Evolutionary conservation across 2,113 vertebrate species (phyloP), one percentile per base, ranked within the genome.

Genomic region (Cololabis saira): DNA sequence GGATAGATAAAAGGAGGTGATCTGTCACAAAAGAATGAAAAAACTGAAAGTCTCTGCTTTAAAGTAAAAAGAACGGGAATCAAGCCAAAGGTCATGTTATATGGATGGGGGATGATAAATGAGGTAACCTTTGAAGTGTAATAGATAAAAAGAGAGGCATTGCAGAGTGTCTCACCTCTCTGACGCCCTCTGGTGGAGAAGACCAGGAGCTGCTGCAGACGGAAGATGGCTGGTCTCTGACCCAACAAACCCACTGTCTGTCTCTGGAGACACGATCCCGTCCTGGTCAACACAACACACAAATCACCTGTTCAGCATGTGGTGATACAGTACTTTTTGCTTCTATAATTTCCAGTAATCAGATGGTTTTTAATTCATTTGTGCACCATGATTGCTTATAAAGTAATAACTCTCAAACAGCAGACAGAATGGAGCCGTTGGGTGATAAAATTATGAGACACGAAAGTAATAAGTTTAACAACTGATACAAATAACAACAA

Each of bases 231-330:
- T 94, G 87, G 92, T 91, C 86, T 98, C 97, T 0, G 97, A 98
- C 55, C 96, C 95, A 63, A 98, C 68, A 33, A 98, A 99, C 41
- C 97, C 97, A 0, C 97, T 99, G 90, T 99, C 97, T 0, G 95
- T 97, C 89, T 96, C 97, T 0, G 96, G 97, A 4, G 96, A 98
- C 15, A 94, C 69, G 5, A 97, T 91, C 42, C 96, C 94, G 66
- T 96, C 96, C 96, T 98, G 86, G 3, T 24, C 4, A 48, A 43
- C 61, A 76, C 3, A 80, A 49, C 8, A 43, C 48, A 63, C 12
- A 43, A 22, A 45, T 3, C 15, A 45, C 9, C 6, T 12, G 16
- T 47, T 47, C 3, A 16, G 15, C 16, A 17, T 37, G 33, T 37
- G 33, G 6, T 37, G 2, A 27, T 27, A 27, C 3, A 27, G 24